Evolutionary conservation across 2,888 invertebrate genomes (phyloP), one percentile per base, ranked within the genome.

Genomic region (Tinea semifulvella): DNA sequence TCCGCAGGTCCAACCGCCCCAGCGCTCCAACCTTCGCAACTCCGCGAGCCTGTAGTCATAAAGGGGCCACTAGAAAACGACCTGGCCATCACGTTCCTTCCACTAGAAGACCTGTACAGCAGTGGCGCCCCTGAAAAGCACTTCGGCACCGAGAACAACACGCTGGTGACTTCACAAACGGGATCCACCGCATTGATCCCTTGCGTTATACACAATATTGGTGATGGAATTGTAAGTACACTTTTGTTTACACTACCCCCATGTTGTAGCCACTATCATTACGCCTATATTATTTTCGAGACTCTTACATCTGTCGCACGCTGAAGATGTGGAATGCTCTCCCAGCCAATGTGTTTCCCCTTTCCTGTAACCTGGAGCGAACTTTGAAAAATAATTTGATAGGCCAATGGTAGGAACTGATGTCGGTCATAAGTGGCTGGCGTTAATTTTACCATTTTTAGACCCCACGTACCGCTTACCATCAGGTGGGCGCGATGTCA

Each of bases 191-290:
- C 93, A 2, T 83, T 91, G 47, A 82, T 94, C 50, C 93, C 93
- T 1, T 94, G 94, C 66, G 85, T 91, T 50, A 91, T 94, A 51
- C 89, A 89, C 65, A 91, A 92, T 65, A 90, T 93, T 56, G 92
- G 93, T 43, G 92, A 94, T 68, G 92, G 93, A 57, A 89, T 91
- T 84, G 94, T 94, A 71, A 91, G 92, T 87, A 56, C n/a, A n/a
- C n/a, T 3, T 11, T 14, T 22, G 6, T 38, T 14, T 22, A 22
- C 8, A 22, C n/a, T n/a, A n/a, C n/a, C n/a, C n/a, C n/a, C n/a
- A n/a, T n/a, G n/a, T n/a, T n/a, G n/a, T n/a, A n/a, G n/a, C n/a
- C n/a, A n/a, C n/a, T n/a, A n/a, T n/a, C n/a, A n/a, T n/a, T n/a
- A n/a, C n/a, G n/a, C n/a, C n/a, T n/a, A n/a, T n/a, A n/a, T n/a